Base-by-base conservation (phyloP, 2,888 invertebrate species). In the Mesorhabditis belari region DNA sequence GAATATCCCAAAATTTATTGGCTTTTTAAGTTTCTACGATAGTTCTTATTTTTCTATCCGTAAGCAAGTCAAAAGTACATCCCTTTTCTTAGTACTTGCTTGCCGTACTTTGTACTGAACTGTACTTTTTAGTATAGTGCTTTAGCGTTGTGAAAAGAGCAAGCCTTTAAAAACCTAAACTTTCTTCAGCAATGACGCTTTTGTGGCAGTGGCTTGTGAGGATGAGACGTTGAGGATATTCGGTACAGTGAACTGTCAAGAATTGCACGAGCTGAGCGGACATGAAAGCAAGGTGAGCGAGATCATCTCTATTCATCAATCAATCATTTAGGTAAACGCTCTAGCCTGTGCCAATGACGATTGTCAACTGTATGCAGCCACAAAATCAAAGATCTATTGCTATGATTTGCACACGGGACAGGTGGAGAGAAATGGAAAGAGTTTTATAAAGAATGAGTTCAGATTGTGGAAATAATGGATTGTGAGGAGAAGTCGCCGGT, bases 191-290 rank as follows among this genome's bases (percentile, higher is more conserved):
- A 92, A 93, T 82, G 91, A 91, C 71, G 91, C 92, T 23, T 93
- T 93, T 82, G 85, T 93, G 25, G 84, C 92, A 65, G 89, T 90
- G 3, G 87, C 89, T 27, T 92, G 91, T 82, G 90, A 89, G 71
- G 91, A 92, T 81, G 89, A 90, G 79, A 89, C 89, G 68, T 83
- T 93, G 26, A 89, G 91, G 79, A 86, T 93, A 63, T 86, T 90
- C 71, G 90, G 92, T 0, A 86, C 92, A 72, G 90, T 91, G 44
- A 92, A 92, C 0, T 91, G 92, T 9, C 91, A 91, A 1, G 89
- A 91, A 81, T 85, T 93, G 61, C 92, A 92, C 80, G 86, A 88
- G 25, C 84, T 93, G 63, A 87, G 88, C 65, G 79, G 77, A 4
- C 73, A 75, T 61, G 74, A 74, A 24, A 73, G 76, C 55, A 70